Evolutionary conservation across 2,797 vertebrate genomes (phyloP), one percentile per base, ranked within the genome.

Genomic region (Macropus fuliginosus): DNA sequence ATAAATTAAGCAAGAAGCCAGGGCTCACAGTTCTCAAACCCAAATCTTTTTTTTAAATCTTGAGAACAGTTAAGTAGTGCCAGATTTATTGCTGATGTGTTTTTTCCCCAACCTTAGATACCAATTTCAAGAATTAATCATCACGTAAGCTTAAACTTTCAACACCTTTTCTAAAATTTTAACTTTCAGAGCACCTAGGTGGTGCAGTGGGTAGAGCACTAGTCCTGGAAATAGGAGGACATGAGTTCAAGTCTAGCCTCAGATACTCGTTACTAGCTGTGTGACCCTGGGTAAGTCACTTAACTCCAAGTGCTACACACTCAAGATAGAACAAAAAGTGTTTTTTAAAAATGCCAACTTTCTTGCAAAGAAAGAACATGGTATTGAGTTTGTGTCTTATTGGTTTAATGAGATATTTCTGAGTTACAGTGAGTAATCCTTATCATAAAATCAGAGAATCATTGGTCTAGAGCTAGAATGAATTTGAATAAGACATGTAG

Each of bases 1-100:
- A 96, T n/a, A 74, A 96, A 93, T 95, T 94, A 95, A 96, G 96
- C 91, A 81, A 40, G 93, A 56, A 93, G 89, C 16, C n/a, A 81
- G 66, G 93, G 13, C 92, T n/a, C 87, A 54, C 81, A 96, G 96
- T 81, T 95, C 16, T 93, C 11, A 74, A 92, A 31, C 90, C 3
- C 54, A 92, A 34, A 96, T 96, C 91, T 92, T 92, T 56, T 92
- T 89, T 8, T n/a, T 92, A 40, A 56, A 96, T 93, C 46, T 91
- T 96, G 40, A 28, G 50, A 50, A 50, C 11, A 87, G 40, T 94
- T 94, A 95, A 94, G 57, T 66, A 96, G 94, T 9, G 55, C 27
- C 31, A 93, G 11, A 24, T 81, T 0, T 96, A 92, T 62, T 91
- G 55, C 81, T 90, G 56, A 3, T 40, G 90, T 57, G 16, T 28